Conservation (phyloP, 2,113 vertebrate species). For the Pungitius pungitius region DNA sequence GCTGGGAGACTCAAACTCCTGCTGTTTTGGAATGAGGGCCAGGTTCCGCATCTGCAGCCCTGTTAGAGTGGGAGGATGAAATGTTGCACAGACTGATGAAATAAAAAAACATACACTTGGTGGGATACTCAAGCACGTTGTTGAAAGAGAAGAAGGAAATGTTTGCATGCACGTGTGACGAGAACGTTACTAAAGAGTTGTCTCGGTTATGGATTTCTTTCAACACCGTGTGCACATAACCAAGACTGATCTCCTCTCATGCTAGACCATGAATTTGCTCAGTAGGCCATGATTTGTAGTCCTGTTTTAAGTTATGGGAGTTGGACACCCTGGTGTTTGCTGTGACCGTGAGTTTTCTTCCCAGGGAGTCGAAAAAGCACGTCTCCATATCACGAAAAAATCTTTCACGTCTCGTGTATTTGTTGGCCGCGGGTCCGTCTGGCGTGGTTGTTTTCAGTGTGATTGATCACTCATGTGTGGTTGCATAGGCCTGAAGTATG, state of each 20-base stretch:
- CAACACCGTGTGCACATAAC: neutral
- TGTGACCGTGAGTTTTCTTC: conserved; percentile 21
- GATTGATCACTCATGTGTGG: conserved; percentile 61
- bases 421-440: conserved; percentile 35
- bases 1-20: conserved; percentile 76
- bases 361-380: conserved; percentile 26
- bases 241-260: conserved; percentile 7
- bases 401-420: conserved; percentile 43
- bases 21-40: conserved; percentile 80
- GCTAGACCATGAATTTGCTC: conserved; percentile 9
- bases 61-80: conserved; percentile 67
- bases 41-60: conserved; percentile 80
- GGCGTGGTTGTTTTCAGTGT: conserved; percentile 49
- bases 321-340: conserved; percentile 12
- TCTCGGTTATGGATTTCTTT: neutral
- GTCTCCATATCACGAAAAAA: conserved; percentile 36
- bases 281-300: neutral
- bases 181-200: neutral
- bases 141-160: conserved; percentile 22
- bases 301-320: conserved; percentile 13
- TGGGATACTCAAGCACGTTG: conserved; percentile 20
- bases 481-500: conserved; percentile 35
- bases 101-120: conserved; percentile 34
- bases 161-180: neutral
- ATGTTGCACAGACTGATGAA: conserved; percentile 54